Evolutionary conservation across 2,888 invertebrate species (phyloP).

Genomic region (Brenthis daphne): DNA sequence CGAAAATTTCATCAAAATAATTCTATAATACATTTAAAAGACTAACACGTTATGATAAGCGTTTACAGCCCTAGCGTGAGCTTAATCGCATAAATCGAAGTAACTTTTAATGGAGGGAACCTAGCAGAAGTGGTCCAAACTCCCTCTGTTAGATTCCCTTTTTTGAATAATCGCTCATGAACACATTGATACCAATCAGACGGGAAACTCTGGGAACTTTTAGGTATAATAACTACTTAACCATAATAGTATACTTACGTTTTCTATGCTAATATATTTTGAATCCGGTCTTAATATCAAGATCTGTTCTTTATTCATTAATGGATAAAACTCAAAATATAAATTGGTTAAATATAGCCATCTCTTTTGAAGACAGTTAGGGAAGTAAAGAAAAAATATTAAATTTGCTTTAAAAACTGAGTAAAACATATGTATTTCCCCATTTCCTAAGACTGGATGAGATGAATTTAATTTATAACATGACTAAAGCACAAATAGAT

Average conservation of each 20-base stretch:
- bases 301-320: no score
- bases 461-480: no score
- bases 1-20: no score
- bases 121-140: slow-evolving; percentile 33
- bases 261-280: not conserved
- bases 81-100: slow-evolving; percentile 21
- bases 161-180: slow-evolving; percentile 41
- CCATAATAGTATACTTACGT: slow-evolving; percentile 1
- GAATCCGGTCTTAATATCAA: no score
- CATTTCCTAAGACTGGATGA: no score
- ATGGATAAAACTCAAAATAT: no score
- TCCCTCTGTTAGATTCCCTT: slow-evolving; percentile 35
- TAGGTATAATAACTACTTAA: slow-evolving; percentile 7
- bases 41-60: slow-evolving; percentile 12
- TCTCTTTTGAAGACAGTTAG: no score
- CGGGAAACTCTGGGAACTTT: slow-evolving; percentile 15
- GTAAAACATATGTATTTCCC: no score
- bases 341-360: no score
- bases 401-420: no score
- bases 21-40: slow-evolving; percentile 2
- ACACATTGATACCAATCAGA: slow-evolving; percentile 38
- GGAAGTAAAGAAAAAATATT: no score
- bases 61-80: slow-evolving; percentile 19
- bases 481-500: no score
- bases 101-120: slow-evolving; percentile 37